A percentile compares a stretch with the other conserved stretches of the same genome.
Conservation (phyloP, 2,797 vertebrate genomes). For the Eospalax fontanierii region DNA sequence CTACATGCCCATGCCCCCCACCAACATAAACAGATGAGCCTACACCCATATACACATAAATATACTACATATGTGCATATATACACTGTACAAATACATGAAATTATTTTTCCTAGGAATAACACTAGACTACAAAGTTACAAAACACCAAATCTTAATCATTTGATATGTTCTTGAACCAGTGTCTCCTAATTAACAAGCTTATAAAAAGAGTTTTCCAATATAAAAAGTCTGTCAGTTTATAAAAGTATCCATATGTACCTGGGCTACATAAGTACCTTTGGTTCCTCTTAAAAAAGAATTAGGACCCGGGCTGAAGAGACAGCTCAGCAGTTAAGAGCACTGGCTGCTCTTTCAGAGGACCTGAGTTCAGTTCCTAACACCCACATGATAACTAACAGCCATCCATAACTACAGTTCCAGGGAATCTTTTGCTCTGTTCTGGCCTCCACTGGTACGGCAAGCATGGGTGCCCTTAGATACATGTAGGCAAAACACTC, state of each 20-base stretch:
- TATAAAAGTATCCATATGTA: neutral
- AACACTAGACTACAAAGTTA: conserved; percentile 20
- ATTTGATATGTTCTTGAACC: conserved; percentile 7
- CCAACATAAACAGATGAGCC: too few relatives aligned
- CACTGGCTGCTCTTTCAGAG: too few relatives aligned
- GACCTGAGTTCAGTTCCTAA: too few relatives aligned
- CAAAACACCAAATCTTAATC: conserved; percentile 20
- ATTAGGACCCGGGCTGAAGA: too few relatives aligned
- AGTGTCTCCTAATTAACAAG: conserved; percentile 5
- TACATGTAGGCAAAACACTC: too few relatives aligned
- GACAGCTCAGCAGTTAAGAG: too few relatives aligned
- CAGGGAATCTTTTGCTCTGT: too few relatives aligned
- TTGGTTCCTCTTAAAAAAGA: neutral
- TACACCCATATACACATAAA: neutral
- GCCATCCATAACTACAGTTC: too few relatives aligned
- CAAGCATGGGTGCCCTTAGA: too few relatives aligned
- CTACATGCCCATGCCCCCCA: too few relatives aligned
- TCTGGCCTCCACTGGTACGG: too few relatives aligned
- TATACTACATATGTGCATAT: neutral
- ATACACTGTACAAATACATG: neutral
- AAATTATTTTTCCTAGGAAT: conserved; percentile 32
- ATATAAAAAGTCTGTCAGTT: conserved; percentile 36
- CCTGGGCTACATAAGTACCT: neutral
- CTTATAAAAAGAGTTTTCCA: conserved; percentile 42
- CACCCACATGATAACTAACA: too few relatives aligned